A percentile compares a stretch with the other conserved stretches of the same genome.
Evolutionary conservation across 2,888 invertebrate species (phyloP).

Genomic region (Onthophagus sagittarius): DNA sequence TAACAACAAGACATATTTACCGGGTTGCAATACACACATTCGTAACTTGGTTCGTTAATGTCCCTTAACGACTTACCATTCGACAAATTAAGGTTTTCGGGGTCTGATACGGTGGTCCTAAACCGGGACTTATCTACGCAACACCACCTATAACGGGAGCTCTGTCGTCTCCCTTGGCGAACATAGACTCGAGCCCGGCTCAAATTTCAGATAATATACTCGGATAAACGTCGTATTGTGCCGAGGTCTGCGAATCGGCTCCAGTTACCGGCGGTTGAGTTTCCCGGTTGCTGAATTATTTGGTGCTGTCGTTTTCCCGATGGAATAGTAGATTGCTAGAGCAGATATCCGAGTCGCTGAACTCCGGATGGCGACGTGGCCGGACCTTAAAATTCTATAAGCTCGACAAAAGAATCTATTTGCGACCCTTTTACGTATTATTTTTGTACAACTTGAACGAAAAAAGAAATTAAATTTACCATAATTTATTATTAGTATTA

Average conservation of each 20-base stretch:
- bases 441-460: too few species aligned
- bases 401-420: neutral
- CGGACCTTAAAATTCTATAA: neutral
- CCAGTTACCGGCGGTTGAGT: neutral
- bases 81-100: conserved; percentile 7
- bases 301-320: conserved; percentile 7
- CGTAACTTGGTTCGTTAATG: conserved; percentile 10
- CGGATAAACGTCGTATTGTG: conserved; percentile 12
- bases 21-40: conserved; percentile 5
- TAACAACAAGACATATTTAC: neutral
- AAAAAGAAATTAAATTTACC: too few species aligned
- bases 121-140: conserved; percentile 5
- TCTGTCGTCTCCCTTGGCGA: neutral
- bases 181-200: neutral
- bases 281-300: conserved; percentile 5
- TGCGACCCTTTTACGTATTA: neutral
- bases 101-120: conserved; percentile 1
- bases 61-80: conserved; percentile 7
- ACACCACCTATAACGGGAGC: conserved; percentile 4
- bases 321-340: neutral
- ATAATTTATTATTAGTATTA: too few species aligned
- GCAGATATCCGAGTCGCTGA: neutral
- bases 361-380: neutral
- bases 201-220: conserved; percentile 6
- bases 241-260: neutral